Conservation (phyloP, 2,888 invertebrate species). For the Troides helena region DNA sequence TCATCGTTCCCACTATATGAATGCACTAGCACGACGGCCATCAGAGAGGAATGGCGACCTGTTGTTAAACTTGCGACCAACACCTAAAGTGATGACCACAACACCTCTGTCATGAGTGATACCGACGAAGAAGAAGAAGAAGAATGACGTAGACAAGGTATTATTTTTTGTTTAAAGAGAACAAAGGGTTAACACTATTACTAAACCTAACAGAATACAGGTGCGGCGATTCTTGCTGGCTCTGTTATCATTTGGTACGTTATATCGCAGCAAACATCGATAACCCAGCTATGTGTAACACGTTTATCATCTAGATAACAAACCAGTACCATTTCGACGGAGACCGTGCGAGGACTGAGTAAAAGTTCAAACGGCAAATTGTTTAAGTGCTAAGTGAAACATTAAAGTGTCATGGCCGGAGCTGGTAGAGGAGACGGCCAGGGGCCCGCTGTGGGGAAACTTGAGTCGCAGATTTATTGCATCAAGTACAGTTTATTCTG, state of each 20-base stretch:
- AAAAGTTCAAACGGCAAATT: constrained; percentile 38
- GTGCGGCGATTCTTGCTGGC: constrained; percentile 67
- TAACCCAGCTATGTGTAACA: constrained; percentile 65
- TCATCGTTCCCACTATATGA: no score
- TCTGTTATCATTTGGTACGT: constrained; percentile 58
- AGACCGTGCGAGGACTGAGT: constrained; percentile 49
- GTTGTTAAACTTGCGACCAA: no score
- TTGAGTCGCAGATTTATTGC: constrained; percentile 88
- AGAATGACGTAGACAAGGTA: no score
- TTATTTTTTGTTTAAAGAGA: constrained; percentile 33
- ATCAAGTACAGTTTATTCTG: constrained; percentile 91
- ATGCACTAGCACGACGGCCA: no score
- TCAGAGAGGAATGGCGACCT: no score
- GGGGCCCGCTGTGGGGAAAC: constrained; percentile 77
- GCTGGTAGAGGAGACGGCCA: constrained; percentile 75
- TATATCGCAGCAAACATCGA: constrained; percentile 74
- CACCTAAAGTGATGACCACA: no score
- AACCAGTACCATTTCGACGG: constrained; percentile 58
- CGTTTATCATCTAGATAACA: constrained; percentile 61
- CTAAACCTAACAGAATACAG: constrained; percentile 42
- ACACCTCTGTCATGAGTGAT: no score
- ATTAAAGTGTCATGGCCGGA: constrained; percentile 76
- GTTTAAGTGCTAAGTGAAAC: constrained; percentile 44
- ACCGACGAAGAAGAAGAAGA: no score
- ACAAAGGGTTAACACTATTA: constrained; percentile 45